Evolutionary conservation across 2,797 vertebrate species (phyloP).

Genomic region (Rallus crepitans): DNA sequence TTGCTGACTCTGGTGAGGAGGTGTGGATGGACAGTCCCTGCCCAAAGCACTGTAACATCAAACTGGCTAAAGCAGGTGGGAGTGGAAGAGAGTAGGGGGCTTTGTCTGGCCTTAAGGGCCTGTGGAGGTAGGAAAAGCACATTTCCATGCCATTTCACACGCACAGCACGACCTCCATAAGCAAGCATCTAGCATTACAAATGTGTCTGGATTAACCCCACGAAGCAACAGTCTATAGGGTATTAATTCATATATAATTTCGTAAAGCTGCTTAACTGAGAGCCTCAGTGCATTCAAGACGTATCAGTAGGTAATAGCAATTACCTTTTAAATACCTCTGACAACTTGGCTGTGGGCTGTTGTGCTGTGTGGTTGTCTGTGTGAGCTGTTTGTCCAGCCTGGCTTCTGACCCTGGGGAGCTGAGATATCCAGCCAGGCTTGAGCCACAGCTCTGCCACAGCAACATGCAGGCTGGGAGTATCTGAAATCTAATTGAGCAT

Average conservation of each 20-base stretch:
- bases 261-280: not conserved
- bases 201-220: not conserved
- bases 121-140: not conserved
- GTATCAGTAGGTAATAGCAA: not conserved
- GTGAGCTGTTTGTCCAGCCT: not conserved
- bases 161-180: accelerated
- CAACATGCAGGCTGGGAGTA: not conserved
- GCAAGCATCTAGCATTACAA: not conserved
- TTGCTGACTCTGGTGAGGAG: accelerated
- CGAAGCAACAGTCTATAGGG: not conserved
- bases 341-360: not conserved
- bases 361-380: accelerated
- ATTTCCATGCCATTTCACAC: not conserved
- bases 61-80: not conserved
- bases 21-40: accelerated
- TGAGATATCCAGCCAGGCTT: not conserved
- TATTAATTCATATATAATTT: not conserved
- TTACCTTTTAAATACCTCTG: not conserved
- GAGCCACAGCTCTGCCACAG: not conserved
- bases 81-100: not conserved
- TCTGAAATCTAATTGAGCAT: not conserved
- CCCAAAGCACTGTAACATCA: not conserved
- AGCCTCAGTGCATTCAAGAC: not conserved
- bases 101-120: not conserved
- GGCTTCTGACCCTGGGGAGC: no score